Percentiles rank a stretch among this genome's conserved stretches.
These are phyloP conservation scores for Penaeus indicus DNA, from an alignment of 1,140 invertebrate genomes.

Conservation along the genomic window DNA sequence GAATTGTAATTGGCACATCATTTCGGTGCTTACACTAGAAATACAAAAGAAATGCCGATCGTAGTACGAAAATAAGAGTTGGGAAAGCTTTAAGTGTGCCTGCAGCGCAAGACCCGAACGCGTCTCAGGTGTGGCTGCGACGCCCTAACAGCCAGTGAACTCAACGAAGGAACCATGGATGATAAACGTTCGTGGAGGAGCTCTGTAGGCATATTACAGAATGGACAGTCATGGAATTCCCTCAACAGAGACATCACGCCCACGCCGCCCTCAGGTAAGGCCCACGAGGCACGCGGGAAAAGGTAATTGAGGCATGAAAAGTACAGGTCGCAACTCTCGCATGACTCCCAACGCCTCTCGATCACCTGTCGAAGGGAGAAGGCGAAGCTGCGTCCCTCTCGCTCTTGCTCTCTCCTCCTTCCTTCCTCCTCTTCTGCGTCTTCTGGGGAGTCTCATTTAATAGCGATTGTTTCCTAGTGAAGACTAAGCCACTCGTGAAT, in stretches of 20 bases:
- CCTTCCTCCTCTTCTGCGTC: no score
- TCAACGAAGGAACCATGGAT: slow-evolving; percentile 44
- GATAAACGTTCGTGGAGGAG: slow-evolving; percentile 65
- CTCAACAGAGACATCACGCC: slow-evolving; percentile 58
- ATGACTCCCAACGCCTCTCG: background rate
- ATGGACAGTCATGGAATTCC: slow-evolving; percentile 63
- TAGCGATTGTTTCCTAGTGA: no score
- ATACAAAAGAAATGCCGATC: no score
- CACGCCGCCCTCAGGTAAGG: slow-evolving; percentile 67
- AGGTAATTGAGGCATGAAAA: no score
- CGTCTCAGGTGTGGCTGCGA: background rate
- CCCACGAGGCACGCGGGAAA: background rate
- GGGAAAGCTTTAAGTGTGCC: no score
- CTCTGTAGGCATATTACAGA: slow-evolving; percentile 64
- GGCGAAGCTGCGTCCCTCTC: no score
- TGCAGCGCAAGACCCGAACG: background rate
- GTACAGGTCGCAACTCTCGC: background rate
- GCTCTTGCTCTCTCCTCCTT: no score
- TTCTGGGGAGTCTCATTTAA: no score
- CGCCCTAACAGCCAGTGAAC: background rate
- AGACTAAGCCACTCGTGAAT: no score
- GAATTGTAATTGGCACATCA: background rate
- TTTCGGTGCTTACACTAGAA: background rate
- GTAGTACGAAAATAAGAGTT: no score
- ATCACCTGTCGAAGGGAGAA: background rate